These are phyloP conservation scores for Cardiocondyla obscurior DNA, from an alignment of 1,140 invertebrate species.

Conservation along the genomic window DNA sequence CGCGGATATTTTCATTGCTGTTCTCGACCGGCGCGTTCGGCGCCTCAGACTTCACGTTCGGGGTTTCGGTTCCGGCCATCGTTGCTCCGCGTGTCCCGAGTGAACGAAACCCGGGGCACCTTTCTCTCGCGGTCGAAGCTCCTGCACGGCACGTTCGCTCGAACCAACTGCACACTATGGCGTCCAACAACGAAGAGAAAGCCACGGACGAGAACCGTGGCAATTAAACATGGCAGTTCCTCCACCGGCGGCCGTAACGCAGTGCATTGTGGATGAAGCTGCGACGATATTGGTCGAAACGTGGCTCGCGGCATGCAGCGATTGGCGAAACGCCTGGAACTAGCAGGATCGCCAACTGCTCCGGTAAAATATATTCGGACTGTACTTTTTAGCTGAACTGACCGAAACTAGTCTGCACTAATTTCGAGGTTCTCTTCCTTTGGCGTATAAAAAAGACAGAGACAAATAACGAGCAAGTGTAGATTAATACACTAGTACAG, in stretches of 20 bases:
- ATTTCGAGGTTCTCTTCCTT: too few relatives aligned
- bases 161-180: conserved; percentile 28
- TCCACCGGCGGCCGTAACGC: neutral
- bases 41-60: conserved; percentile 72
- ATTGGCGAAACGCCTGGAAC: neutral
- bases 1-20: conserved; percentile 71
- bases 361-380: neutral
- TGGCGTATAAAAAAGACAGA: too few relatives aligned
- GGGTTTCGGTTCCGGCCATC: conserved; percentile 75
- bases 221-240: neutral
- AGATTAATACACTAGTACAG: too few relatives aligned
- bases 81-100: neutral
- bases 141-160: neutral
- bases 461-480: too few relatives aligned
- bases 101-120: neutral
- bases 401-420: too few relatives aligned
- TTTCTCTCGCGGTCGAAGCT: neutral
- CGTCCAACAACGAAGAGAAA: conserved; percentile 70
- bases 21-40: conserved; percentile 72
- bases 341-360: neutral
- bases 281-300: neutral
- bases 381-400: too few relatives aligned
- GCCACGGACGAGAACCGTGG: neutral
- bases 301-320: neutral
- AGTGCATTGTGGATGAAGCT: neutral